Percentiles rank a stretch among this genome's conserved stretches.
Evolutionary conservation across 2,888 invertebrate species (phyloP).

Genomic region (Apocheima hispidaria): DNA sequence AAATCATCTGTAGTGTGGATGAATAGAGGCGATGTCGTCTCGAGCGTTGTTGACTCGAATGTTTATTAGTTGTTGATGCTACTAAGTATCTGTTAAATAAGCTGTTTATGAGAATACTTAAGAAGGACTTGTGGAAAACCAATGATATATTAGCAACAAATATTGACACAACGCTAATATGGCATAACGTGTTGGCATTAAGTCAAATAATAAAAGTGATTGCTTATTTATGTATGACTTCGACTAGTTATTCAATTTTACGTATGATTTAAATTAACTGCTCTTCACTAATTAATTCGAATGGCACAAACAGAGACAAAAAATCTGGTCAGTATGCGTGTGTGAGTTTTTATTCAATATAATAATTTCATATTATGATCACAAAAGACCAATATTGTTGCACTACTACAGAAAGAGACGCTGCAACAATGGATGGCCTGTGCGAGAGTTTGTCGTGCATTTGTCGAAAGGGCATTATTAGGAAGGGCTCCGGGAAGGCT

Average conservation of each 20-base stretch:
- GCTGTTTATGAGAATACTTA: slow-evolving; percentile 73
- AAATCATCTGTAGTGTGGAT: slow-evolving; percentile 82
- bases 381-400: slow-evolving; percentile 77
- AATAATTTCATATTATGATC: slow-evolving; percentile 68
- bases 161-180: slow-evolving; percentile 37
- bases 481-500: slow-evolving; percentile 84
- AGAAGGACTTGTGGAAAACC: slow-evolving; percentile 56
- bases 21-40: slow-evolving; percentile 76
- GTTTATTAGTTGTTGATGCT: slow-evolving; percentile 81
- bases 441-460: slow-evolving; percentile 85
- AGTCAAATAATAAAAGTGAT: slow-evolving; percentile 19
- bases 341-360: slow-evolving; percentile 63
- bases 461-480: slow-evolving; percentile 85
- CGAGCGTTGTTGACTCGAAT: slow-evolving; percentile 81
- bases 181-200: slow-evolving; percentile 23
- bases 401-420: slow-evolving; percentile 80
- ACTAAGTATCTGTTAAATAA: slow-evolving; percentile 81
- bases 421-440: slow-evolving; percentile 79
- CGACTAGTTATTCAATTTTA: slow-evolving; percentile 3
- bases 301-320: background rate
- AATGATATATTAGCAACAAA: slow-evolving; percentile 50
- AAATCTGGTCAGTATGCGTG: slow-evolving; percentile 37
- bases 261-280: background rate
- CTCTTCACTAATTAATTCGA: slow-evolving; percentile 6
- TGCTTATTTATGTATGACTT: slow-evolving; percentile 6